Evolutionary conservation across 2,888 invertebrate genomes (phyloP), one percentile per base, ranked within the genome.

Genomic region (Eupithecia insigniata): DNA sequence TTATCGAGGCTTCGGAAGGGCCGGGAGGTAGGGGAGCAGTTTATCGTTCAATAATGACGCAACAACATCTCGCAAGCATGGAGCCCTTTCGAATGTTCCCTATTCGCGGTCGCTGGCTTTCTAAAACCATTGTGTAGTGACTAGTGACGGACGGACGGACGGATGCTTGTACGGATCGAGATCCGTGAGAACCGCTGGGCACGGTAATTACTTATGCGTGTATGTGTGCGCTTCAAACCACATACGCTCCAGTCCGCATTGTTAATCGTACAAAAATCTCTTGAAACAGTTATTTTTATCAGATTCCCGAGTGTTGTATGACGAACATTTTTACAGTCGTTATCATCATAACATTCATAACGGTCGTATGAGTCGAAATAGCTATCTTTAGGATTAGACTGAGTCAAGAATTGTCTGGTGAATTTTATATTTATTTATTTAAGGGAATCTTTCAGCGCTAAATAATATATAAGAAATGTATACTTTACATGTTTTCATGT

Each of bases 91-190:
- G 85, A 90, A 83, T 89, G 85, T 86, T 90, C 90, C 92, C 91
- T 93, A 92, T 92, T 91, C 91, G 92, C 92, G 91, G 93, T 90
- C 90, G 89, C 88, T 84, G 84, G 87, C 93, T 93, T 94, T 93
- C 93, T 93, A 93, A 93, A 90, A 87, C 86, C 86, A 92, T 93
- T 92, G 93, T 92, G 87, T 87, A 62, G 61, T 18, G 60, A 61
- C 60, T 60, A 60, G 87, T 86, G 83, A 87, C 89, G 83, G 77
- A 76, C 78, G 74, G 76, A 70, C 76, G 70, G 85, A 85, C 82
- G 85, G 85, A 86, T 85, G 84, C 84, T 87, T 86, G 85, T 85
- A 85, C 83, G 82, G 84, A 89, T 88, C 88, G 85, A 86, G 89
- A 89, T 89, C 89, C 92, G 92, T 92, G 92, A 92, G 92, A 93